Conservation (phyloP, 2,888 invertebrate species). For the Labia minor region DNA sequence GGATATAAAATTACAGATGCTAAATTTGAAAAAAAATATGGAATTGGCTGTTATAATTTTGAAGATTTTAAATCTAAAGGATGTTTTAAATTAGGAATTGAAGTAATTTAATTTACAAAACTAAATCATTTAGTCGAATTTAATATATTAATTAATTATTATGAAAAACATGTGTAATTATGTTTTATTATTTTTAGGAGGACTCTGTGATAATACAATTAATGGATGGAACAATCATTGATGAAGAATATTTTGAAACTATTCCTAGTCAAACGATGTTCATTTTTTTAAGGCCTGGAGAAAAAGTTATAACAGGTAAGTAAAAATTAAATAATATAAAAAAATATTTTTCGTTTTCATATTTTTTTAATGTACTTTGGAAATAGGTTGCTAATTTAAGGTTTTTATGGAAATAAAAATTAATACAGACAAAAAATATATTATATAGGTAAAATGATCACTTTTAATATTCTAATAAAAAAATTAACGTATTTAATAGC, state of each 20-base stretch:
- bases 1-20: slow-evolving; percentile 65
- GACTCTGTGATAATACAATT: slow-evolving; percentile 41
- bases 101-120: slow-evolving; percentile 26
- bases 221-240: slow-evolving; percentile 57
- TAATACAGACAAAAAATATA: too few species aligned
- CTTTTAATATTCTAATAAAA: too few species aligned
- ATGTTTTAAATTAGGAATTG: slow-evolving; percentile 45
- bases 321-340: not conserved
- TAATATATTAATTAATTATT: too few species aligned
- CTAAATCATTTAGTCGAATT: not conserved
- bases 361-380: slow-evolving; percentile 24
- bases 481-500: too few species aligned
- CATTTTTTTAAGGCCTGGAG: slow-evolving; percentile 40
- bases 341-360: not conserved
- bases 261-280: slow-evolving; percentile 65
- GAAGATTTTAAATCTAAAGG: slow-evolving; percentile 57
- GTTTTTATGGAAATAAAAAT: slow-evolving; percentile 33
- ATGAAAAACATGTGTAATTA: too few species aligned
- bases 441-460: too few species aligned
- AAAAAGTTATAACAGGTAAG: slow-evolving; percentile 36
- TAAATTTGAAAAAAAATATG: slow-evolving; percentile 54
- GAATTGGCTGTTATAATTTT: slow-evolving; percentile 56
- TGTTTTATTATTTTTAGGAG: slow-evolving; percentile 29
- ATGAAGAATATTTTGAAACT: slow-evolving; percentile 64
- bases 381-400: slow-evolving; percentile 28